Evolutionary conservation across 2,113 vertebrate genomes (phyloP).

Genomic region (Narcine bancroftii): DNA sequence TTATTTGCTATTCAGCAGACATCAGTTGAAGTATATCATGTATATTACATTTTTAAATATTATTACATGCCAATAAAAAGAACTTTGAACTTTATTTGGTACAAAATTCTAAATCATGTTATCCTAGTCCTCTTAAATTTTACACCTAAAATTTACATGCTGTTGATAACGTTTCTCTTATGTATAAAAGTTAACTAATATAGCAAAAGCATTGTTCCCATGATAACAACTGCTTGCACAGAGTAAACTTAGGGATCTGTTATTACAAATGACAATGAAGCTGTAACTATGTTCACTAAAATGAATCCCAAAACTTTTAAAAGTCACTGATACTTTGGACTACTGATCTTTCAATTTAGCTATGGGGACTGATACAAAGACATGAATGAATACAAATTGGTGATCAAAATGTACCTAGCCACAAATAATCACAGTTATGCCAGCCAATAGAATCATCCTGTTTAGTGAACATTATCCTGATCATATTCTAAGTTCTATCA

Average conservation of each 20-base stretch:
- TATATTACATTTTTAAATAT: too few species aligned
- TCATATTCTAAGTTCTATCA: neutral
- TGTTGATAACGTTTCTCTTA: slow-evolving; percentile 34
- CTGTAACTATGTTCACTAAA: neutral
- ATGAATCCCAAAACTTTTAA: neutral
- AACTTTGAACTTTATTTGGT: too few species aligned
- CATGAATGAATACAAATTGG: neutral
- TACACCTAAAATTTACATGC: neutral
- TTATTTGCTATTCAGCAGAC: too few species aligned
- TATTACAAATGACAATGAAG: slow-evolving; percentile 53
- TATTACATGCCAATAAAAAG: too few species aligned
- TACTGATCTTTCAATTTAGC: neutral
- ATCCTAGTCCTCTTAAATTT: neutral
- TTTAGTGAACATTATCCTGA: neutral
- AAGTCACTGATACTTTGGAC: neutral
- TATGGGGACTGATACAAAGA: neutral
- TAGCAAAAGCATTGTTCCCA: slow-evolving; percentile 61
- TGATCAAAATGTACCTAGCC: neutral
- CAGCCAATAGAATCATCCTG: neutral
- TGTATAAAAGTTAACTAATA: slow-evolving; percentile 67
- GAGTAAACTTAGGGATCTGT: slow-evolving; percentile 63
- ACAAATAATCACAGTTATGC: neutral
- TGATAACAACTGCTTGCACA: slow-evolving; percentile 64
- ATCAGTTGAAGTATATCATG: too few species aligned
- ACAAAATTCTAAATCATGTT: neutral